Evolutionary conservation across 2,113 vertebrate genomes (phyloP), one percentile per base, ranked within the genome.

Genomic region (Hirundichthys speculiger): DNA sequence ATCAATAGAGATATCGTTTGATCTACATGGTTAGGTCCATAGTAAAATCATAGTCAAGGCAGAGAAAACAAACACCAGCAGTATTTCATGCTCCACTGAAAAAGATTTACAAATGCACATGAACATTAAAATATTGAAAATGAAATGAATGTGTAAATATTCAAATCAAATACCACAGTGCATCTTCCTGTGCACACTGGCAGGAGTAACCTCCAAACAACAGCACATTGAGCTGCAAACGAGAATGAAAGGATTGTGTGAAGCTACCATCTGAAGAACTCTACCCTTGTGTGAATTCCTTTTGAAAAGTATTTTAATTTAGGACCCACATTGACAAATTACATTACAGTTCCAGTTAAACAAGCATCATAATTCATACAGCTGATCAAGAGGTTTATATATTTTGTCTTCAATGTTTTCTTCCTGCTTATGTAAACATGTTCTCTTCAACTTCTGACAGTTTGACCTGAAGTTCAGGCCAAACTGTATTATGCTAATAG

Each of bases 1-100:
- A 75, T 82, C 73, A 59, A 69, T 69, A 53, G 18, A 73, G 38
- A 62, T 45, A 5, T 18, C 0, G 16, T 59, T 73, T 77, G 60
- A 68, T 77, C 69, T 68, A 68, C 62, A n/a, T 41, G 25, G 25
- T 10, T 15, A 41, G 21, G 13, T 52, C n/a, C 7, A 54, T 60
- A 25, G 38, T 27, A 63, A 49, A 24, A 27, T 73, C 42, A 60
- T 21, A 21, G 54, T 21, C 51, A 38, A 50, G 66, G 51, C 24
- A 52, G 54, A 70, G 51, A 55, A 40, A 66, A 50, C 5, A 1
- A 70, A 57, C 15, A 12, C 19, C 41, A 18, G 19, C 47, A 54
- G 22, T 38, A 54, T 43, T 14, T 21, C 21, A 46, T 64, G 40
- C 43, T 19, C 38, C 4, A 15, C 46, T 70, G 20, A 64, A 63